Percentiles rank a stretch among this genome's conserved stretches.
These are phyloP conservation scores for Drosophila varians DNA, from an alignment of 1,140 invertebrate genomes.

Conservation along the genomic window DNA sequence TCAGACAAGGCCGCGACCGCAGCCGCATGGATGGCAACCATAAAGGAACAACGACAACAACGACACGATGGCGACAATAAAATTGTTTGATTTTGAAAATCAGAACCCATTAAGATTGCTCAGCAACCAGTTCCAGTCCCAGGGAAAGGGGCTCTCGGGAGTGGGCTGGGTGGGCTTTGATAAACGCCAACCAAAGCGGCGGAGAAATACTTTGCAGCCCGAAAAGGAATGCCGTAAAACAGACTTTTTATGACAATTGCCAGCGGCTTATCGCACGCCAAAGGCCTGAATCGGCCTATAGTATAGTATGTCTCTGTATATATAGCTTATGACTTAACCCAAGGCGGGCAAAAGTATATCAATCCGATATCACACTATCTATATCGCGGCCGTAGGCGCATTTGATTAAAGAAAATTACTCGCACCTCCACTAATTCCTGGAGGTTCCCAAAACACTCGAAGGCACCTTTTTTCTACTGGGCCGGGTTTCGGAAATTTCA, in stretches of 20 bases:
- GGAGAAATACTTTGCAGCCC: conserved; percentile 3
- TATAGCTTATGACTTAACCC: conserved; percentile 19
- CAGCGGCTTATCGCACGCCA: conserved; percentile 26
- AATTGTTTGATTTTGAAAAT: conserved; percentile 75
- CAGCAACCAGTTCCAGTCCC: conserved; percentile 17
- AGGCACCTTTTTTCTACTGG: too few relatives aligned
- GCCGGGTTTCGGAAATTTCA: background rate
- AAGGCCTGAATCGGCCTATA: conserved; percentile 1
- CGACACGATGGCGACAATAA: conserved; percentile 61
- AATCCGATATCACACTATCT: conserved; percentile 33
- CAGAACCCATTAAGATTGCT: conserved; percentile 71
- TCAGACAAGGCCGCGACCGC: conserved; percentile 44
- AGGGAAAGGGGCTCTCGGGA: background rate
- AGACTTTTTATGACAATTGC: conserved; percentile 34
- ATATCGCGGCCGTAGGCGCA: conserved; percentile 10
- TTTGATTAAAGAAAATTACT: conserved; percentile 34
- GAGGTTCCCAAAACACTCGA: background rate
- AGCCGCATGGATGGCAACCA: conserved; percentile 47
- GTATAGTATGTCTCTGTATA: background rate
- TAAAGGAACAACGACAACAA: conserved; percentile 38
- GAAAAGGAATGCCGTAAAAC: conserved; percentile 21
- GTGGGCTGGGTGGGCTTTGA: background rate
- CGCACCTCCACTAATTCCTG: background rate
- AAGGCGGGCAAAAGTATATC: conserved; percentile 30
- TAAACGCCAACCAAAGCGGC: background rate